Evolutionary conservation across 2,797 vertebrate species (phyloP).

Genomic region (Macropodus opercularis): DNA sequence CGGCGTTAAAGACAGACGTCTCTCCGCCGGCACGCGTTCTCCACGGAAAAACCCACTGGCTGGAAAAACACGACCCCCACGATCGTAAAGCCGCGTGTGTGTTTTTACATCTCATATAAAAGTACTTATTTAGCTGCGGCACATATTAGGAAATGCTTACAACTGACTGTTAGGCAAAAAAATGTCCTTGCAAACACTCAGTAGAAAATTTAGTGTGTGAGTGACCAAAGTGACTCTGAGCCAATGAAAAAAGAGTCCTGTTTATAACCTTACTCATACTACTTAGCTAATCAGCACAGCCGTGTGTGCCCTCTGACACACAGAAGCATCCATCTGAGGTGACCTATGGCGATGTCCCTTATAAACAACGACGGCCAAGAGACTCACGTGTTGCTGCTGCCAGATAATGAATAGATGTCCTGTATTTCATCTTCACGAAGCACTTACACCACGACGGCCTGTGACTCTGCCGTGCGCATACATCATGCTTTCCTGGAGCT

Average conservation of each 20-base stretch:
- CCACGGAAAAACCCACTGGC: constrained; percentile 69
- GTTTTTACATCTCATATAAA: constrained; percentile 17
- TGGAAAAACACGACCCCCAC: constrained; percentile 67
- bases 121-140: constrained; percentile 12
- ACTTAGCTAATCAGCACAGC: constrained; percentile 56
- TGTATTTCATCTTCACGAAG: constrained; percentile 59
- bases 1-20: constrained; percentile 72
- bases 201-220: constrained; percentile 14
- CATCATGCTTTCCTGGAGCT: constrained; percentile 52
- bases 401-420: constrained; percentile 65
- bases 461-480: constrained; percentile 38
- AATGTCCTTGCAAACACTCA: background rate
- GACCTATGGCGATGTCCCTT: constrained; percentile 55
- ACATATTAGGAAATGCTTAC: constrained; percentile 7
- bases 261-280: constrained; percentile 48
- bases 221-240: constrained; percentile 26
- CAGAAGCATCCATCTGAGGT: constrained; percentile 46
- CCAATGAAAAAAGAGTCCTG: constrained; percentile 33
- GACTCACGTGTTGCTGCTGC: constrained; percentile 52
- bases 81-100: constrained; percentile 37
- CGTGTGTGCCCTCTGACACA: constrained; percentile 38
- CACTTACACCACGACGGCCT: constrained; percentile 48
- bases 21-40: constrained; percentile 66
- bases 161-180: background rate
- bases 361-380: constrained; percentile 50